Conservation (phyloP, 2,888 invertebrate species). For the Drosophila prostipennis region DNA sequence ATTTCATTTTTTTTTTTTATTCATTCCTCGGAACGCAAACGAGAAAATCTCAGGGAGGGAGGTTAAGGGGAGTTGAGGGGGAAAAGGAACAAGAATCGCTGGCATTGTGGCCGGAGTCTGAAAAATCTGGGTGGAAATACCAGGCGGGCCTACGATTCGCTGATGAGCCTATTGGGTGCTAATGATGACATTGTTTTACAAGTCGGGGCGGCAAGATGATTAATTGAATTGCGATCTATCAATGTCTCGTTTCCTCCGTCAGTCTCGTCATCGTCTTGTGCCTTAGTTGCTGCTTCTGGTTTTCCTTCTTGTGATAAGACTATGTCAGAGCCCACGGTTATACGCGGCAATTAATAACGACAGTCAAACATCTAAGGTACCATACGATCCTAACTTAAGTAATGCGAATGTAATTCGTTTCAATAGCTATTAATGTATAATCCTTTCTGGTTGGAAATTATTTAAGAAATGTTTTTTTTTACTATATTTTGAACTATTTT, state of each 20-base stretch:
- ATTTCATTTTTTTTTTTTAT: slow-evolving; percentile 12
- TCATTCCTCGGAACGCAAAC: slow-evolving; percentile 9
- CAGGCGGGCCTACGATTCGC: slow-evolving; percentile 18
- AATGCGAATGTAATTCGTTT: too few relatives aligned
- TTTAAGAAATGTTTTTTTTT: too few relatives aligned
- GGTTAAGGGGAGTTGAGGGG: too few relatives aligned
- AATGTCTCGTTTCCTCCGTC: slow-evolving; percentile 36
- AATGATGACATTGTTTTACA: slow-evolving; percentile 67
- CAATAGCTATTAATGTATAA: too few relatives aligned
- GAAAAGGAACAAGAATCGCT: slow-evolving; percentile 30
- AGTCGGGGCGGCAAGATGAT: slow-evolving; percentile 51
- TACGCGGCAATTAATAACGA: slow-evolving; percentile 66
- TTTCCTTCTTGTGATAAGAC: slow-evolving; percentile 34
- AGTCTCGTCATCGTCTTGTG: slow-evolving; percentile 18
- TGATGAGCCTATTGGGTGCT: slow-evolving; percentile 55
- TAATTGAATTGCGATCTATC: slow-evolving; percentile 72
- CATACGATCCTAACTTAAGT: not conserved
- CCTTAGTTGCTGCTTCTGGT: slow-evolving; percentile 8
- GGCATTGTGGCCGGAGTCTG: slow-evolving; percentile 26
- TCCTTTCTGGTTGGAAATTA: too few relatives aligned
- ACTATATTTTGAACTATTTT: too few relatives aligned
- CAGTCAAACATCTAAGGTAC: slow-evolving; percentile 28
- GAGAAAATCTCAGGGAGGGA: slow-evolving; percentile 14
- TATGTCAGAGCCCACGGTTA: slow-evolving; percentile 24
- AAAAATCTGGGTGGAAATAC: slow-evolving; percentile 30